Base-by-base conservation (phyloP, 2,797 vertebrate species). In the Phalloptychus januarius region DNA sequence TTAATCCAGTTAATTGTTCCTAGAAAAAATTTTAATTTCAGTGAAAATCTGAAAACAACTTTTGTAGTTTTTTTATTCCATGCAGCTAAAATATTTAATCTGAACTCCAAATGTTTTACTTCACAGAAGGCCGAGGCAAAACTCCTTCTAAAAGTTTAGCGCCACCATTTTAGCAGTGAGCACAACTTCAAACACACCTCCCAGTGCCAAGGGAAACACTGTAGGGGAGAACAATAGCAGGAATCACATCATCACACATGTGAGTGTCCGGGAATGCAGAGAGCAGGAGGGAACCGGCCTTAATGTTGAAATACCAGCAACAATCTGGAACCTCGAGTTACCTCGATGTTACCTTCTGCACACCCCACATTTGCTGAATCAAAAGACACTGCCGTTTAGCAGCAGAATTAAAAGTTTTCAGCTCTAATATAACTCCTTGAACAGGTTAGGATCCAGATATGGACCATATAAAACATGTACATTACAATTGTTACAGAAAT, bases 201-300 rank as follows among this genome's bases (percentile, higher is more conserved):
- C 83, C 63, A 44, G 0, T 79, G 88, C 88, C 89, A 93, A 84
- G 58, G 69, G 76, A 84, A 92, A 90, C 86, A 82, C 42, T 10
- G 67, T 2, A 76, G 78, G 82, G 75, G 80, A 78, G 86, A 89
- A 93, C 90, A 91, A 93, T 89, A 48, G 88, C 87, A 87, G 91
- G 89, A 92, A 88, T 72, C 74, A 84, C 86, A 89, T 87, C 84
- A n/a, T n/a, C n/a, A n/a, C n/a, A n/a, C n/a, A 90, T 87, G 83
- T 4, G 74, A 89, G 31, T 11, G 72, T 82, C 82, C 79, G 88
- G 89, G 92, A 91, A 93, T 91, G 92, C 87, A 75, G 85, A 20
- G 79, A 83, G 84, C 48, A 28, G 82, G 80, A 81, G 81, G 82
- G 73, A 61, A 65, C 81, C 58, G 6, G 67, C 40, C 42, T 31